Evolutionary conservation across 2,113 vertebrate genomes (phyloP), one percentile per base, ranked within the genome.

Genomic region (Cololabis saira): DNA sequence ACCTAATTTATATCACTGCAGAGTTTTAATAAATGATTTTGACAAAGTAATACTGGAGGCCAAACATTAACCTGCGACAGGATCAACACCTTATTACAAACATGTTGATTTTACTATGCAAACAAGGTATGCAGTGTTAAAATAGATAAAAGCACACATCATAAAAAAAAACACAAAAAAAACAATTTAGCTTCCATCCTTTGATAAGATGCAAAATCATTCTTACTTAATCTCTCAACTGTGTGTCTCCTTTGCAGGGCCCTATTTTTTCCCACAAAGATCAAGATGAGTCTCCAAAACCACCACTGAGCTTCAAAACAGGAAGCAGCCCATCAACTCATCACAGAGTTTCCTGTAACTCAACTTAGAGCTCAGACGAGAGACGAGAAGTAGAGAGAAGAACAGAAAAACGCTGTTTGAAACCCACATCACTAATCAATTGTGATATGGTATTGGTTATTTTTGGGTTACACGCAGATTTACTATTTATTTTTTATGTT

Each of bases 301-400:
- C 77, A 22, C 75, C 18, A 55, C 50, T 49, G 74, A 1, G 45
- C 60, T 80, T 68, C 65, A 90, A 89, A 90, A 89, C 89, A 90
- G 89, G 89, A 90, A 90, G 79, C 71, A 49, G 76, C 47, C 64
- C 59, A 65, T 87, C 80, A 76, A 62, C 50, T 66, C 15, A 13
- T 81, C 72, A 70, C 67, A 73, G 24, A 52, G 58, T 66, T 84
- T 90, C 89, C 80, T 89, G 85, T 85, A 73, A 60, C 62, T 61
- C 50, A 15, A 19, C 65, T 7, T 42, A 74, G 61, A 76, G 33
- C 2, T 1, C 7, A 74, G 68, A 40, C 27, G 44, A 57, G 62
- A 47, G 53, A 76, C 60, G n/a, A 68, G 15, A 59, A 17, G 63
- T 12, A 47, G 50, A n/a, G 6, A 16, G 65, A 42, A 14, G 15